phyloP scores from a whole-genome alignment of 2,113 vertebrate species.

The Sitta europaea region DNA sequence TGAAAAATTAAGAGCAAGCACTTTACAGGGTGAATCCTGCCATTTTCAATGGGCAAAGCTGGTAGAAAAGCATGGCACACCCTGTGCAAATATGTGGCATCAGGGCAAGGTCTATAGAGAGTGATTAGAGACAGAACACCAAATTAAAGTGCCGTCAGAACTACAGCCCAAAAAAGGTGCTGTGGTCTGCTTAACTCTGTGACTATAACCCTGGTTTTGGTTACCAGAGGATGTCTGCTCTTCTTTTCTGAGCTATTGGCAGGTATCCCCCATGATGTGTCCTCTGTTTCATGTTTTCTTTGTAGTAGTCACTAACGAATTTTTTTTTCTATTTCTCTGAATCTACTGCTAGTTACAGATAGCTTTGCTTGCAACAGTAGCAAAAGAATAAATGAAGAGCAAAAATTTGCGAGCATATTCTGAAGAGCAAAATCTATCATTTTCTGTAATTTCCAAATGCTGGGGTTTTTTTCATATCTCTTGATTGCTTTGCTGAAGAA shows the following conservation, averaged over 20 bases:
- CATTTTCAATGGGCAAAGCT: not conserved
- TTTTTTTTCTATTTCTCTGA: not conserved
- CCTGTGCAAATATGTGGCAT: not conserved
- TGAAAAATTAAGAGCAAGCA: constrained; percentile 16
- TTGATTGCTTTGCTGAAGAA: not conserved
- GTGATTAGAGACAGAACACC: not conserved
- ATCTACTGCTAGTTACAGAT: not conserved
- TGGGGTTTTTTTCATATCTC: not conserved
- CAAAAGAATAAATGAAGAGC: not conserved
- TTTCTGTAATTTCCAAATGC: not conserved
- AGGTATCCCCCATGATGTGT: not conserved
- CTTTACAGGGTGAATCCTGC: not conserved
- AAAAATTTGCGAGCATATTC: not conserved
- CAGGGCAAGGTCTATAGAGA: not conserved
- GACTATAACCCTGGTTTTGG: not conserved
- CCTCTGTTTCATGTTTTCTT: not conserved
- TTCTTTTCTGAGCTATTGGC: not conserved
- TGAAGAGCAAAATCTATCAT: not conserved
- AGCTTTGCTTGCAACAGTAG: not conserved
- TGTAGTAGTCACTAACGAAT: not conserved
- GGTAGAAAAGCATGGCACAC: not conserved
- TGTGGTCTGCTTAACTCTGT: fast-evolving
- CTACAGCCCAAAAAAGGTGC: not conserved
- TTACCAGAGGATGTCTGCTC: not conserved
- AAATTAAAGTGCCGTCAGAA: not conserved